These are phyloP conservation scores for Pagrus major DNA, from an alignment of 2,113 vertebrate species.

Conservation along the genomic window DNA sequence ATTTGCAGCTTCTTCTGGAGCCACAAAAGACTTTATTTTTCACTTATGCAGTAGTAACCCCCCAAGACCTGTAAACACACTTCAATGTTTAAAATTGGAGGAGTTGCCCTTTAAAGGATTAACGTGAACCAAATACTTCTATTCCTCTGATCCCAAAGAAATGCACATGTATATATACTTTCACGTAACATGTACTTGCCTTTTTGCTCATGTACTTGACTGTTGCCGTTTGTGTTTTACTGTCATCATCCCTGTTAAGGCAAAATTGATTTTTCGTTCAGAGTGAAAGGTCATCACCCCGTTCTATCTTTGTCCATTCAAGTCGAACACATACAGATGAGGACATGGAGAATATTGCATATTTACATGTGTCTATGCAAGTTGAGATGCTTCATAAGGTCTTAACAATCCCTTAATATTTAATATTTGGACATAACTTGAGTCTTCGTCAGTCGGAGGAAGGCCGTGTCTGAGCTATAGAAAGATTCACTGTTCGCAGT, in stretches of 20 bases:
- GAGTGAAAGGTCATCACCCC: neutral
- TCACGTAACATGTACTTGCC: constrained; percentile 48
- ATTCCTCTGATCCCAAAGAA: constrained; percentile 45
- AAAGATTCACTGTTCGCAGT: constrained; percentile 29
- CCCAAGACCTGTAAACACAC: too few species aligned
- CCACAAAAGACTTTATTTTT: too few species aligned
- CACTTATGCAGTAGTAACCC: too few species aligned
- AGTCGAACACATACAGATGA: constrained; percentile 15
- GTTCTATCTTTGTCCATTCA: constrained; percentile 18
- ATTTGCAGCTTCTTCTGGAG: too few species aligned
- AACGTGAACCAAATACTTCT: constrained; percentile 32
- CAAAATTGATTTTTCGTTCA: neutral
- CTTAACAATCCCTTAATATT: constrained; percentile 7
- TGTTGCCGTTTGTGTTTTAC: constrained; percentile 39
- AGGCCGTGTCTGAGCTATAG: constrained; percentile 11
- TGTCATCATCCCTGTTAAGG: constrained; percentile 15
- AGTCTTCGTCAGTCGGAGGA: neutral
- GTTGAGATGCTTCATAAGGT: constrained; percentile 27
- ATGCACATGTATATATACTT: constrained; percentile 73
- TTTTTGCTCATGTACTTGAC: constrained; percentile 59
- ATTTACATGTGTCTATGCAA: constrained; percentile 31
- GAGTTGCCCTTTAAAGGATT: too few species aligned
- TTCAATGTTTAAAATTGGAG: too few species aligned
- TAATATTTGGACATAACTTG: constrained; percentile 11
- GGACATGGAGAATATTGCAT: constrained; percentile 7